Percentiles rank a stretch among this genome's conserved stretches.
These are phyloP conservation scores for Callipepla californica DNA, from an alignment of 2,113 vertebrate species.

Conservation along the genomic window DNA sequence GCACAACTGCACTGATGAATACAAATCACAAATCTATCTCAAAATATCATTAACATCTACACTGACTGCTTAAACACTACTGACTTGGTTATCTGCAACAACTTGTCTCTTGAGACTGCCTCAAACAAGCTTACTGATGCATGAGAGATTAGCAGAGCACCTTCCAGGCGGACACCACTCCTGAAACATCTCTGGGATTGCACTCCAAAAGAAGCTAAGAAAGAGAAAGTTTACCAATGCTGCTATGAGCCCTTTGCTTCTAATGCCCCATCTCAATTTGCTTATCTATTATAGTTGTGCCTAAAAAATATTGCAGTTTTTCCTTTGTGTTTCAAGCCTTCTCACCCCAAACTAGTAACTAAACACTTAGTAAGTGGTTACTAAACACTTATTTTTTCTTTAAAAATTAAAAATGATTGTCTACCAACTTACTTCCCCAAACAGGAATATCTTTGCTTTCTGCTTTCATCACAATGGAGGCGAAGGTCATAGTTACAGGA, in stretches of 20 bases:
- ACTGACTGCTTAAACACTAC: background rate
- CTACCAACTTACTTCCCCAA: constrained; percentile 93
- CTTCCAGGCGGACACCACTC: background rate
- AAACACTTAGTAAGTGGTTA: too few relatives aligned
- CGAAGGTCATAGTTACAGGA: constrained; percentile 94
- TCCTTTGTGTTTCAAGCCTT: background rate
- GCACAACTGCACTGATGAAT: background rate
- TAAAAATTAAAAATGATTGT: background rate
- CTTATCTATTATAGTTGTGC: background rate
- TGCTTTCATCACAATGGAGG: constrained; percentile 93
- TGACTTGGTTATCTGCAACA: background rate
- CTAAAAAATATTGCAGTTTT: background rate
- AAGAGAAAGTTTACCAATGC: background rate
- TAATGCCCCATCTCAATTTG: background rate
- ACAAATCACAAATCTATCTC: background rate
- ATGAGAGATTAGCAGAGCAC: background rate
- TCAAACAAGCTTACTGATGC: background rate
- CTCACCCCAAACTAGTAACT: background rate
- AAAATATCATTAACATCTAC: background rate
- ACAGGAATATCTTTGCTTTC: constrained; percentile 94
- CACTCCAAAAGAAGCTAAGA: rapidly evolving
- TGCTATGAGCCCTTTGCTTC: background rate
- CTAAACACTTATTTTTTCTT: background rate
- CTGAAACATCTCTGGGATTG: background rate
- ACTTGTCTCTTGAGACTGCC: background rate